Evolutionary conservation across 2,888 invertebrate genomes (phyloP), one percentile per base, ranked within the genome.

Genomic region (Stenchaetothrips biformis): DNA sequence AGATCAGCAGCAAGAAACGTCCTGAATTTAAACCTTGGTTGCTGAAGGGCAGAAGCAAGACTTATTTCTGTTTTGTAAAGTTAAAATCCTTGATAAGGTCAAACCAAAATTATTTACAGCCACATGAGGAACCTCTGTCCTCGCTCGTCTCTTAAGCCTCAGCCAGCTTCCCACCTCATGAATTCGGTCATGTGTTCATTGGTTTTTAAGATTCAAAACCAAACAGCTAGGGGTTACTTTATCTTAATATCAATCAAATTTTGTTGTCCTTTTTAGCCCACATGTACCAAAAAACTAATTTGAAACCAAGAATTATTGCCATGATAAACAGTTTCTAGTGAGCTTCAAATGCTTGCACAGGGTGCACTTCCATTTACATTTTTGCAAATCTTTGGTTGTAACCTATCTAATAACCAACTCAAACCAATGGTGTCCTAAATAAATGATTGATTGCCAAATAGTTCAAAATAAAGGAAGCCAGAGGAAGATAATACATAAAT

Each of bases 161-260:
- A 67, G 67, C 67, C 67, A 67, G 67, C 67, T 67, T 21, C 67
- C 21, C 67, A 67, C 67, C 67, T 67, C 67, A 67, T 8, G 21
- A 21, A 21, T 67, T 67, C 18, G 18, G 18, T 59, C 59, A 6
- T 13, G 18, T 59, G 59, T 59, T 13, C 13, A 16, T 18, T 59
- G 59, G 16, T 59, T 59, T 37, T 1, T 13, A 53, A 53, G 53
- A 53, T 53, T 53, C 53, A 53, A 53, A 53, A 13, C 16, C 16
- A 9, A 53, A 13, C 53, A 53, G 53, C 13, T 13, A 13, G 16
- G 16, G 9, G 9, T 16, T 53, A 13, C 9, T 53, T 9, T 3
- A 13, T 53, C 53, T 53, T 13, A 53, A 53, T 53, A 13, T 53
- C 16, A 53, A 53, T 53, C 2, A 53, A 53, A 13, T 53, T 13